A percentile compares a stretch with the other conserved stretches of the same genome.
Conservation (phyloP, 2,113 vertebrate genomes). For the Calidris pugnax region DNA sequence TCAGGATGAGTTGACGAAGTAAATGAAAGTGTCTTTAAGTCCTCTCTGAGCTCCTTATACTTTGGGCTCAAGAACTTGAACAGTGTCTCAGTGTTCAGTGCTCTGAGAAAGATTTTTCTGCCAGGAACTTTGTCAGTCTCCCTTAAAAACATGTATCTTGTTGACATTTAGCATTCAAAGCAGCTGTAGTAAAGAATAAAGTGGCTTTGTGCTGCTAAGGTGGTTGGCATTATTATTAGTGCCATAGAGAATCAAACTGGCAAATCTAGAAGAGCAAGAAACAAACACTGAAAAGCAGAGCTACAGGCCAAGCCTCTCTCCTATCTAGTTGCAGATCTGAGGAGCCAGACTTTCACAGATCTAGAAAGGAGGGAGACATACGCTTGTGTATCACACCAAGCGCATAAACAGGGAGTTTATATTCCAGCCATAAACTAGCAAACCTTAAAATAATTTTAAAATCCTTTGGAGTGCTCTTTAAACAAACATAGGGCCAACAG, state of each 20-base stretch:
- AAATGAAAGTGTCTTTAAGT: background rate
- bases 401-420: background rate
- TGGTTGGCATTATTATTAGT: background rate
- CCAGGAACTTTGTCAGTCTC: background rate
- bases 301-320: background rate
- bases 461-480: background rate
- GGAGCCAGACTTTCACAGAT: background rate
- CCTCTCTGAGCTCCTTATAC: background rate
- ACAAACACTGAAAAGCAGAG: background rate
- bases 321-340: background rate
- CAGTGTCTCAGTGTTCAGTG: background rate
- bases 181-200: background rate
- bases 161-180: background rate
- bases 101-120: background rate
- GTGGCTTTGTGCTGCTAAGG: background rate
- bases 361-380: background rate
- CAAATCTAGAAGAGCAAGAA: background rate
- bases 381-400: accelerated
- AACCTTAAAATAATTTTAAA: background rate
- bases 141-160: background rate
- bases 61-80: background rate
- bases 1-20: background rate
- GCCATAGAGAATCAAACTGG: background rate
- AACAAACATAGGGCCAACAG: background rate
- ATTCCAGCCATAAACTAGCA: background rate